Base-by-base conservation (phyloP, 2,113 vertebrate species). In the Vireo altiloquus region DNA sequence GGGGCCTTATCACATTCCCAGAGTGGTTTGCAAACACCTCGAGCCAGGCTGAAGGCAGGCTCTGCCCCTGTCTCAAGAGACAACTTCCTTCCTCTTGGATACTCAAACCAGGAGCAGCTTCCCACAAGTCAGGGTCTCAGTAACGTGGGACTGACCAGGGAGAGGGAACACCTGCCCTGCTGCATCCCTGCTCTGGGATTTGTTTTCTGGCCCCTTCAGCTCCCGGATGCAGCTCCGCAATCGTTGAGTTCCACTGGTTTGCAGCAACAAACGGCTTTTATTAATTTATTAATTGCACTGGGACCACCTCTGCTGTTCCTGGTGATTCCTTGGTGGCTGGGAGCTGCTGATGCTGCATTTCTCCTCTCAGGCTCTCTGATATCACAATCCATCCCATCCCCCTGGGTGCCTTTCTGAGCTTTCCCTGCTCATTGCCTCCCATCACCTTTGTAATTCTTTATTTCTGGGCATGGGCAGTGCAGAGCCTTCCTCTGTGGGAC, bases 71-170 rank as follows among this genome's bases (percentile, higher is more conserved):
- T 49, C 74, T 59, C 42, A 31, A 37, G 52, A 61, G 39, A 42
- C 7, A 47, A 17, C 18, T 72, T 74, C 61, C 57, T 87, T 78
- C 89, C 64, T n/a, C 76, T 8, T 10, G 46, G 28, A 28, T 6
- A 30, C 40, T 59, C 39, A 71, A 19, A 50, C 1, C 23, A 1
- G 3, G 53, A 57, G 25, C 0, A 1, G 25, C 7, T 59, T 37
- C 33, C 66, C 66, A 10, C 24, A 27, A 2, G 23, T 11, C 2
- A 14, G 50, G n/a, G 21, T 14, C 30, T 0, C 30, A 2, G 39
- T 0, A 10, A 6, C 0, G 2, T 0, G 18, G 54, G 86, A 27
- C 28, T 21, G 74, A 11, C 18, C 0, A 3, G 70, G 53, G 7
- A 8, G 19, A 68, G 40, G 57, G 31, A 53, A 12, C 25, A 39